Evolutionary conservation across 2,797 vertebrate genomes (phyloP).

Genomic region (Chlorospingus semifuscus): DNA sequence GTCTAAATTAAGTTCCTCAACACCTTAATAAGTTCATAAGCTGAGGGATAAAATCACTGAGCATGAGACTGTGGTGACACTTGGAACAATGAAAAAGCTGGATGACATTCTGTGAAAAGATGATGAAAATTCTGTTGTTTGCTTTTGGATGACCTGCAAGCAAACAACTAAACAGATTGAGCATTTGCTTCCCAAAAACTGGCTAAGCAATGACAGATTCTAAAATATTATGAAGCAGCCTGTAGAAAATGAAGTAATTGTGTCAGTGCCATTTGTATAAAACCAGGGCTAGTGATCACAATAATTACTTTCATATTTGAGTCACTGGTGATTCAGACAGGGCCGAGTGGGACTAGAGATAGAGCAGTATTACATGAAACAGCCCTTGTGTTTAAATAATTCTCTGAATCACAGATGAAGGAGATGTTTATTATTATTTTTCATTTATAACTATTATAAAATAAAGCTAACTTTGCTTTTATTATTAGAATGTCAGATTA

Average conservation of each 20-base stretch:
- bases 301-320: background rate
- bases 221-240: background rate
- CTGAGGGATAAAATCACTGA: background rate
- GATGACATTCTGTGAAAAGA: background rate
- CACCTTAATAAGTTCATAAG: background rate
- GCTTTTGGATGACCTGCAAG: background rate
- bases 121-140: background rate
- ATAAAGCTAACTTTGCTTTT: background rate
- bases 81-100: background rate
- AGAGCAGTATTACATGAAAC: background rate
- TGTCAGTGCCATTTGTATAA: background rate
- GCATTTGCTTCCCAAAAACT: background rate
- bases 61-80: background rate
- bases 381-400: background rate
- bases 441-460: background rate
- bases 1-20: background rate
- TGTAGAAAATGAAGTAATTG: background rate
- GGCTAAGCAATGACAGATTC: background rate
- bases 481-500: background rate
- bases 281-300: background rate
- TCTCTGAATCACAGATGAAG: background rate
- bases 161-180: background rate
- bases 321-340: background rate
- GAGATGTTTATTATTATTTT: background rate
- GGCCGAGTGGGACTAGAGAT: background rate